These are phyloP conservation scores for Calameuta filiformis DNA, from an alignment of 2,888 invertebrate species.

Conservation along the genomic window DNA sequence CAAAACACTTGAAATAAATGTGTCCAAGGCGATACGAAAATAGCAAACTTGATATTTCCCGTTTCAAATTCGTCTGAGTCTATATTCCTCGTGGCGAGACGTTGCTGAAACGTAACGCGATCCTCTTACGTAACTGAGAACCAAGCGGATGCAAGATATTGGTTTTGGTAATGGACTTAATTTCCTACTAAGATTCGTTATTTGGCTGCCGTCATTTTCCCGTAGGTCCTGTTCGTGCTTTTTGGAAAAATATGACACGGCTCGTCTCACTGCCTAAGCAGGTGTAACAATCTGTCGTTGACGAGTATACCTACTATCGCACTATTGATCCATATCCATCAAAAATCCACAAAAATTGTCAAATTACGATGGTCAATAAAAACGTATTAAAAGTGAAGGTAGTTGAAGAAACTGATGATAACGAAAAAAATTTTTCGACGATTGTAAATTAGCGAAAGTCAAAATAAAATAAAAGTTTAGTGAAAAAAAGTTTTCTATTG, in stretches of 20 bases:
- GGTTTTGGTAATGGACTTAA: conserved; percentile 3
- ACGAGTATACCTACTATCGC: neutral
- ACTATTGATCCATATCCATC: neutral
- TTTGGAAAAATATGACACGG: neutral
- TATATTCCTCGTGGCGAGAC: conserved; percentile 6
- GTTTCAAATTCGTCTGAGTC: conserved; percentile 15
- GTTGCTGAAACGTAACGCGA: conserved; percentile 41
- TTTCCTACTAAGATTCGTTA: neutral
- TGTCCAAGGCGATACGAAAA: conserved; percentile 25
- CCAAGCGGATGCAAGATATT: conserved; percentile 2
- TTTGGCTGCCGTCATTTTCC: neutral
- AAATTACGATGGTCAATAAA: neutral
- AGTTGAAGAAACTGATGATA: neutral
- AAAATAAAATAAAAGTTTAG: neutral
- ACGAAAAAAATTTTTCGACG: neutral
- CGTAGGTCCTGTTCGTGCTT: neutral
- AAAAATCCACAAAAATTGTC: neutral
- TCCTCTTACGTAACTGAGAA: conserved; percentile 40
- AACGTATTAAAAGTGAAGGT: neutral
- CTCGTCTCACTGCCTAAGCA: neutral
- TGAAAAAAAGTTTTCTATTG: neutral
- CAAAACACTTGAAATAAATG: neutral
- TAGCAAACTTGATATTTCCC: conserved; percentile 35
- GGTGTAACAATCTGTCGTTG: neutral
- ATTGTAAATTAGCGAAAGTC: neutral